Percentiles rank a stretch among this genome's conserved stretches.
phyloP scores from a whole-genome alignment of 1,140 invertebrate genomes.

The Drosophila virilis region DNA sequence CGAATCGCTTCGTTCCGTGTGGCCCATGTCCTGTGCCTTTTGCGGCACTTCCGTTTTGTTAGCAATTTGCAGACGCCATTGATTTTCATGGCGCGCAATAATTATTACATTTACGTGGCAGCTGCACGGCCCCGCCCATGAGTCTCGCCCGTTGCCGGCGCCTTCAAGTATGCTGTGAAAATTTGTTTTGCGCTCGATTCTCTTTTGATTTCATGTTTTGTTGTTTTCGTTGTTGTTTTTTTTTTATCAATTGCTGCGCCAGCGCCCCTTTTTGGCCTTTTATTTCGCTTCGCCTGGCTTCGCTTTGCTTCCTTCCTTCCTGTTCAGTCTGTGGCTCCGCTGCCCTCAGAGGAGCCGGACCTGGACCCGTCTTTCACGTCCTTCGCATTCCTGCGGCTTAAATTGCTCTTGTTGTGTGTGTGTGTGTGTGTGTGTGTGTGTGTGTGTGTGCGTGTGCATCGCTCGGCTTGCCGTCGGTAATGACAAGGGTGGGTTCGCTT shows the following conservation, averaged over 20 bases:
- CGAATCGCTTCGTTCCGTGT: slow-evolving; percentile 34
- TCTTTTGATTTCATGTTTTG: slow-evolving; percentile 22
- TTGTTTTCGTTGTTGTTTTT: slow-evolving; percentile 48
- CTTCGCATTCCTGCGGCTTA: slow-evolving; percentile 77
- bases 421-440: slow-evolving; percentile 33
- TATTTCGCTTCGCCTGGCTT: slow-evolving; percentile 59
- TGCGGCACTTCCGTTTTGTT: slow-evolving; percentile 44
- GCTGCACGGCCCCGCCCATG: too few relatives aligned
- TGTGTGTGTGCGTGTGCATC: slow-evolving; percentile 23
- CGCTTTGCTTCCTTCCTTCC: slow-evolving; percentile 53
- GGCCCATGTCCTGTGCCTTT: not conserved
- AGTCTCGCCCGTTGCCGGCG: not conserved
- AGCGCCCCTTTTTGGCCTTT: slow-evolving; percentile 45
- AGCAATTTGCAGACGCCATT: slow-evolving; percentile 62
- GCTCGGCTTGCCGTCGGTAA: slow-evolving; percentile 50
- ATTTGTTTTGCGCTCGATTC: slow-evolving; percentile 46
- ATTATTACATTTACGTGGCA: slow-evolving; percentile 36
- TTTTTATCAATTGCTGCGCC: slow-evolving; percentile 51
- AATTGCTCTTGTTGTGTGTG: slow-evolving; percentile 74
- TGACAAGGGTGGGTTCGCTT: slow-evolving; percentile 45
- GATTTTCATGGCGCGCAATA: slow-evolving; percentile 58
- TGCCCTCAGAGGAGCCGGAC: not conserved
- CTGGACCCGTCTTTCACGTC: slow-evolving; percentile 26
- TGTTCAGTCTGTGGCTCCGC: slow-evolving; percentile 50
- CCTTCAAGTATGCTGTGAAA: slow-evolving; percentile 34